Conservation (phyloP, 2,797 vertebrate genomes). For the Phoxinus dragarum region DNA sequence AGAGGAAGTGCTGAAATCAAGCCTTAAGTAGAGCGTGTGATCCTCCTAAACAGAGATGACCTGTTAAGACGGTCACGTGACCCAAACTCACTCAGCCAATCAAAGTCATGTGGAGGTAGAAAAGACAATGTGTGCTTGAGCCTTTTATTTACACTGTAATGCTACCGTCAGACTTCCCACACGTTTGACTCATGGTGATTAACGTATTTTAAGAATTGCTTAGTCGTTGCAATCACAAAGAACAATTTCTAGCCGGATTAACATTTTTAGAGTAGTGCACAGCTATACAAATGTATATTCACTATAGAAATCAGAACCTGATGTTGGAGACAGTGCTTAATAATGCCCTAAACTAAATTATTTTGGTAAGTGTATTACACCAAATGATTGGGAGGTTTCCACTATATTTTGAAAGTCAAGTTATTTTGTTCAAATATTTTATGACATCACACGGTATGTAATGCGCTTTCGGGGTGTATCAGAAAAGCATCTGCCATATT, state of each 20-base stretch:
- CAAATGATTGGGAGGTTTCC: not conserved
- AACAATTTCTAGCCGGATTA: not conserved
- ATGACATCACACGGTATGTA: not conserved
- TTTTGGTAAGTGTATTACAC: not conserved
- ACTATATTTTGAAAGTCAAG: not conserved
- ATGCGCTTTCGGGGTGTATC: not conserved
- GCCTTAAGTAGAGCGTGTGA: slow-evolving; percentile 26
- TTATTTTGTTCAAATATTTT: not conserved
- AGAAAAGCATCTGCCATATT: not conserved
- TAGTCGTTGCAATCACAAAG: not conserved
- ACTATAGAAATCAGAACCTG: not conserved
- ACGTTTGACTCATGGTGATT: not conserved
- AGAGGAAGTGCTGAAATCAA: slow-evolving; percentile 24
- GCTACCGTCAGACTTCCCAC: not conserved
- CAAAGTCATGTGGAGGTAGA: not conserved
- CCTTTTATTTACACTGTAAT: slow-evolving; percentile 31
- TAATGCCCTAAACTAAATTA: too few relatives aligned
- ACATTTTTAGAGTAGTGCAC: fast-evolving
- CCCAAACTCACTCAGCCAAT: slow-evolving; percentile 15
- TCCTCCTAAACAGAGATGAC: slow-evolving; percentile 43
- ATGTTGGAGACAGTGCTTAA: not conserved
- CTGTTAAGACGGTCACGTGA: slow-evolving; percentile 48
- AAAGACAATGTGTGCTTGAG: not conserved
- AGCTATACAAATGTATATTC: not conserved
- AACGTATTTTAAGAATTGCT: not conserved